phyloP scores from a whole-genome alignment of 1,140 invertebrate genomes.

The Pararge aegeria region DNA sequence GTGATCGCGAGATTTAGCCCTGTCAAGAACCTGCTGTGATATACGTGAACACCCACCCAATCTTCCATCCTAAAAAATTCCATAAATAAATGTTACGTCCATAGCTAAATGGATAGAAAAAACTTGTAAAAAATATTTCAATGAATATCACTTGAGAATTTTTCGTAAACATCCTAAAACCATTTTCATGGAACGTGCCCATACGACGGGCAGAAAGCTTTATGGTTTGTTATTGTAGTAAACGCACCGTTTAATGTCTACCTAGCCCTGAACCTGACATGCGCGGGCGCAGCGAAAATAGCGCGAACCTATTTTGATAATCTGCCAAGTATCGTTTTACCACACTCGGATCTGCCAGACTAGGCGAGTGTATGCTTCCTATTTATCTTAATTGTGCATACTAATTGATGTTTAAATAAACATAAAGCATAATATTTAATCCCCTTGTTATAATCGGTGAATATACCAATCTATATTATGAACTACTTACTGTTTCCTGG shows the following conservation, averaged over 20 bases:
- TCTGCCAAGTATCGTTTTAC: conserved; percentile 27
- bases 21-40: no score
- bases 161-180: background rate
- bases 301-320: conserved; percentile 20
- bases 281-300: conserved; percentile 29
- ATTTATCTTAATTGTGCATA: conserved; percentile 7
- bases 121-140: no score
- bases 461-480: background rate
- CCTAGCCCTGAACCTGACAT: conserved; percentile 34
- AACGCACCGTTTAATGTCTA: conserved; percentile 16
- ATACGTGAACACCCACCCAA: no score
- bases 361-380: conserved; percentile 25
- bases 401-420: conserved; percentile 6
- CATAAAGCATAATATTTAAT: background rate
- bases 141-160: background rate
- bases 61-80: no score
- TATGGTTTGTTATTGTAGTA: conserved; percentile 20
- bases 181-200: background rate
- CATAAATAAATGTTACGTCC: no score
- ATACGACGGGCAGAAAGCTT: background rate
- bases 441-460: background rate
- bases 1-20: no score
- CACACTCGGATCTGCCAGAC: conserved; percentile 26
- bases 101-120: no score
- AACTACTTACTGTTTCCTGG: no score